These are phyloP conservation scores for Timema podura DNA, from an alignment of 2,888 invertebrate genomes.

Conservation along the genomic window DNA sequence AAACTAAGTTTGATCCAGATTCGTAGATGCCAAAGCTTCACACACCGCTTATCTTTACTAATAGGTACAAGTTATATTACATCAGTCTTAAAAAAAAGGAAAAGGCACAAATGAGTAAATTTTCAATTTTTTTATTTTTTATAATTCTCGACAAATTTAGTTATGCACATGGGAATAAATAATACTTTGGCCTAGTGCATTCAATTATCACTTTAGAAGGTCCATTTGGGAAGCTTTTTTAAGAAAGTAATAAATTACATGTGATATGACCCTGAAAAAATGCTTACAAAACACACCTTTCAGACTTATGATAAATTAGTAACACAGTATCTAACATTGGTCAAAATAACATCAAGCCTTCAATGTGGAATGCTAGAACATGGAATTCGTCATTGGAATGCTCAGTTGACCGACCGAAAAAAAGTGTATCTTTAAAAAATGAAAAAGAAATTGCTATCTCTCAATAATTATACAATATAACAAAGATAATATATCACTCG, in stretches of 20 bases:
- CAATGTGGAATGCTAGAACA: constrained; percentile 25
- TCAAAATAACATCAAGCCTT: constrained; percentile 28
- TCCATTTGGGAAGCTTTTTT: constrained; percentile 25
- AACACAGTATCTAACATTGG: constrained; percentile 31
- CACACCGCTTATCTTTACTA: too few species aligned
- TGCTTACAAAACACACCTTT: constrained; percentile 29
- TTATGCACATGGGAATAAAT: constrained; percentile 29
- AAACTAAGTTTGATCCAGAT: too few species aligned
- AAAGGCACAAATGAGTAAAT: background rate
- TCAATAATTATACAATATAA: background rate
- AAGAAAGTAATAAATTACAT: constrained; percentile 26
- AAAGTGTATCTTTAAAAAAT: background rate
- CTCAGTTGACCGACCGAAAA: too few species aligned
- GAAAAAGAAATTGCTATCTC: background rate
- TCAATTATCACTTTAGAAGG: constrained; percentile 40
- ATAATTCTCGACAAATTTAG: constrained; percentile 18
- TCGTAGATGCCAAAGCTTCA: too few species aligned
- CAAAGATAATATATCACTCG: constrained; percentile 2
- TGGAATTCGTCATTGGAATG: constrained; percentile 15
- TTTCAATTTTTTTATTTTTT: constrained; percentile 9
- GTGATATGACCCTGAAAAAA: constrained; percentile 31
- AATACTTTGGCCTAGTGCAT: constrained; percentile 45
- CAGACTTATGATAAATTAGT: constrained; percentile 27
- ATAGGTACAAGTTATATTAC: too few species aligned
- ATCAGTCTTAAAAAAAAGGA: background rate